A percentile compares a stretch with the other conserved stretches of the same genome.
Conservation (phyloP, 2,113 vertebrate species). For the Sterna hirundo region DNA sequence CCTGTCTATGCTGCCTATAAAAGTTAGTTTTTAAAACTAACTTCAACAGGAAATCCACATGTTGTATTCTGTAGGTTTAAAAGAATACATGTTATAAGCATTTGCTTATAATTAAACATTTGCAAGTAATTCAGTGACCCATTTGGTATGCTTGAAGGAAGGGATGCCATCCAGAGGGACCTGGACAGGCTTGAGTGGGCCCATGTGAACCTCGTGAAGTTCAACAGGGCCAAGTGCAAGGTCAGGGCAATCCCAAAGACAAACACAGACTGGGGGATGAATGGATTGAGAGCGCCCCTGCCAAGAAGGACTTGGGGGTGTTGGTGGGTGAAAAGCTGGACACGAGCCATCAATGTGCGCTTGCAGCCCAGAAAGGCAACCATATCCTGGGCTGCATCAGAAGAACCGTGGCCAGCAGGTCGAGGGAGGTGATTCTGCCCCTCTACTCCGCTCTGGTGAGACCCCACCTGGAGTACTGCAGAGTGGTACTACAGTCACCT, state of each 20-base stretch:
- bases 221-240: neutral
- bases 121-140: neutral
- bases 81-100: neutral
- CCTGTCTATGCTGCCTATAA: neutral
- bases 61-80: neutral
- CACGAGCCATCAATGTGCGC: accelerated
- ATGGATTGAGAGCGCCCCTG: neutral
- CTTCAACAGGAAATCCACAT: neutral
- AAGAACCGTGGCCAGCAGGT: neutral
- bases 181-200: neutral
- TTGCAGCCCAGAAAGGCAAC: neutral
- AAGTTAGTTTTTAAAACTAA: neutral
- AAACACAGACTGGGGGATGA: neutral
- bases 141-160: neutral
- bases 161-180: neutral
- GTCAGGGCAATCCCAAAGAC: neutral
- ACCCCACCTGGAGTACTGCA: neutral
- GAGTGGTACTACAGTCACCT: neutral
- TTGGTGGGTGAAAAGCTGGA: neutral
- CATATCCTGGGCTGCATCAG: neutral
- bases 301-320: neutral
- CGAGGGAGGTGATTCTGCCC: accelerated
- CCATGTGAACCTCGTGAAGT: neutral
- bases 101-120: neutral
- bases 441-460: neutral